phyloP scores from a whole-genome alignment of 2,797 vertebrate genomes.

The Psittacula derbiana region DNA sequence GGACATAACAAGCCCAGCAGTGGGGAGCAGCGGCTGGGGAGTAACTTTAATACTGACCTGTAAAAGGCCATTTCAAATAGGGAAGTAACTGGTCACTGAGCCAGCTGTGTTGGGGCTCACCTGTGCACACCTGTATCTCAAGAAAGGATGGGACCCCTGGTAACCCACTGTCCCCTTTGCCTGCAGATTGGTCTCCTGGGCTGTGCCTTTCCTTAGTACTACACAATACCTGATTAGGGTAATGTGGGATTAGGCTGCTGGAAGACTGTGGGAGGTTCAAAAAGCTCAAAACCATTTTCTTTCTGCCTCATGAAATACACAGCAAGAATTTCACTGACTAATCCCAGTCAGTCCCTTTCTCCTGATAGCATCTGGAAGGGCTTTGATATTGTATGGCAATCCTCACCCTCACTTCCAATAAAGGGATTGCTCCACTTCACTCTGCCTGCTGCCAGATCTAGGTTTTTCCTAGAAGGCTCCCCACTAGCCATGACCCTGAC shows the following conservation, averaged over 20 bases:
- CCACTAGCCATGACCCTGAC: not conserved
- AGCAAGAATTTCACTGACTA: not conserved
- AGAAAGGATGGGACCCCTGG: not conserved
- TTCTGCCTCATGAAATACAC: not conserved
- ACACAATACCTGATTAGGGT: not conserved
- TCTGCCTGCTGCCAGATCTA: not conserved
- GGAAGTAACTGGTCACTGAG: fast-evolving
- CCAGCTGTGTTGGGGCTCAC: fast-evolving
- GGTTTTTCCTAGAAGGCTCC: not conserved
- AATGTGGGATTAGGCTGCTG: not conserved
- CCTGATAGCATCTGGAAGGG: not conserved
- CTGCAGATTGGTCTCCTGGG: not conserved
- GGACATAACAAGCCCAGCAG: not conserved
- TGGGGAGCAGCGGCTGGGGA: not conserved
- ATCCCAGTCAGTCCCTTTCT: not conserved
- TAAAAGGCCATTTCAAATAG: not conserved
- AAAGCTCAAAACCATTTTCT: not conserved
- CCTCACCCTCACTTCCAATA: not conserved
- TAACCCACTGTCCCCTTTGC: not conserved
- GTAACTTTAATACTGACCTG: not conserved
- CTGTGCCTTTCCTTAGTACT: not conserved
- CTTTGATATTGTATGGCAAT: not conserved
- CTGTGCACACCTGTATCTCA: fast-evolving
- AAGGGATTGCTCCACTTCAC: not conserved
- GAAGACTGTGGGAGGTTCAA: not conserved